These are phyloP conservation scores for Cyphomyrus plagiostoma DNA, from an alignment of 2,113 vertebrate genomes.

Conservation along the genomic window DNA sequence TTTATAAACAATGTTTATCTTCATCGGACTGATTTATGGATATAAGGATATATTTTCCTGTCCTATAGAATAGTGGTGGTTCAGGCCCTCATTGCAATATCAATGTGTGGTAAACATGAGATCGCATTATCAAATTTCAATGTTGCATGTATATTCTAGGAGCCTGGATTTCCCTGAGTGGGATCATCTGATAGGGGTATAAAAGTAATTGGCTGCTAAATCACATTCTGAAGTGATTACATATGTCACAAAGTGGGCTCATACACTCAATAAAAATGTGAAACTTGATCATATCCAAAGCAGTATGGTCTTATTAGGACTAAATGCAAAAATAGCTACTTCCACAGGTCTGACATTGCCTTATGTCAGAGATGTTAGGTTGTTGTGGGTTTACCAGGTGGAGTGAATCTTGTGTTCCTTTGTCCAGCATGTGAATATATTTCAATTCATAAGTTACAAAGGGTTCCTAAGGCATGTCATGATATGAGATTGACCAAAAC, in stretches of 20 bases:
- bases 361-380: slow-evolving; percentile 30
- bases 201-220: not conserved
- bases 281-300: slow-evolving; percentile 27
- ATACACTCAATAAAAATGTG: slow-evolving; percentile 21
- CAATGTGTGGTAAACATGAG: not conserved
- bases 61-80: not conserved
- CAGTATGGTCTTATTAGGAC: slow-evolving; percentile 30
- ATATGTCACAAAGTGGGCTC: slow-evolving; percentile 27
- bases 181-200: not conserved
- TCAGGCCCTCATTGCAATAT: not conserved
- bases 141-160: not conserved
- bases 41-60: not conserved
- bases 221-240: slow-evolving; percentile 32
- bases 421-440: not conserved
- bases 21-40: not conserved
- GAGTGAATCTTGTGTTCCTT: not conserved
- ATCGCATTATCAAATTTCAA: not conserved
- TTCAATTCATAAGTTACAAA: not conserved
- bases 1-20: not conserved
- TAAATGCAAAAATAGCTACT: slow-evolving; percentile 29
- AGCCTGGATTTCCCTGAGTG: not conserved
- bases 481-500: not conserved
- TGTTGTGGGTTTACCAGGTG: not conserved
- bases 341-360: slow-evolving; percentile 37
- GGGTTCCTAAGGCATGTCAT: not conserved